phyloP scores from a whole-genome alignment of 1,140 invertebrate genomes.

The Achatina immaculata region DNA sequence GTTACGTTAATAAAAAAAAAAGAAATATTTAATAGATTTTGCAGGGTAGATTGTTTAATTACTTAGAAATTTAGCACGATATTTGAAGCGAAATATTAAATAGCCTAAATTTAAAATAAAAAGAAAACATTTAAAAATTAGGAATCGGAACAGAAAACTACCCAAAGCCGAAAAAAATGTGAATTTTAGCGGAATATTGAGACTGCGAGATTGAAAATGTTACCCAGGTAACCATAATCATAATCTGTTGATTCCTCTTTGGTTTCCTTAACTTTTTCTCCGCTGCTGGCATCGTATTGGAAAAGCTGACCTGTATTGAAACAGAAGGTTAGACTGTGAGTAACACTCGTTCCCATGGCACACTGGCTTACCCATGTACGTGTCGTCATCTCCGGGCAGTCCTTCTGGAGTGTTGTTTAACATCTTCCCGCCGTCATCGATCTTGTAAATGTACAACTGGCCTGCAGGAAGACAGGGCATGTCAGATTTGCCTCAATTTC shows the following conservation, averaged over 20 bases:
- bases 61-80: too few species aligned
- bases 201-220: slow-evolving; percentile 18
- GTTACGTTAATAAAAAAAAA: too few species aligned
- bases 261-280: not conserved
- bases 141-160: slow-evolving; percentile 1
- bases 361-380: slow-evolving; percentile 34
- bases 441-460: slow-evolving; percentile 27
- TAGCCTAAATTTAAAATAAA: not conserved
- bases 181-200: not conserved
- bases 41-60: too few species aligned
- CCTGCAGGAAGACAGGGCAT: slow-evolving; percentile 7
- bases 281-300: not conserved
- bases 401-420: slow-evolving; percentile 12
- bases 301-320: slow-evolving; percentile 31
- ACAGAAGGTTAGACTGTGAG: slow-evolving; percentile 16
- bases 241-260: slow-evolving; percentile 5
- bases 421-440: not conserved
- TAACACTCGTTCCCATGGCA: not conserved
- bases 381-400: slow-evolving; percentile 2
- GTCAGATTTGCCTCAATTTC: too few species aligned
- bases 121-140: not conserved
- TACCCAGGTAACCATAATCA: slow-evolving; percentile 34
- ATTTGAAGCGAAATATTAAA: too few species aligned
- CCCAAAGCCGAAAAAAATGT: slow-evolving; percentile 8
- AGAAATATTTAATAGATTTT: too few species aligned